Evolutionary conservation across 2,888 invertebrate genomes (phyloP), one percentile per base, ranked within the genome.

Genomic region (Xylota sylvarum): DNA sequence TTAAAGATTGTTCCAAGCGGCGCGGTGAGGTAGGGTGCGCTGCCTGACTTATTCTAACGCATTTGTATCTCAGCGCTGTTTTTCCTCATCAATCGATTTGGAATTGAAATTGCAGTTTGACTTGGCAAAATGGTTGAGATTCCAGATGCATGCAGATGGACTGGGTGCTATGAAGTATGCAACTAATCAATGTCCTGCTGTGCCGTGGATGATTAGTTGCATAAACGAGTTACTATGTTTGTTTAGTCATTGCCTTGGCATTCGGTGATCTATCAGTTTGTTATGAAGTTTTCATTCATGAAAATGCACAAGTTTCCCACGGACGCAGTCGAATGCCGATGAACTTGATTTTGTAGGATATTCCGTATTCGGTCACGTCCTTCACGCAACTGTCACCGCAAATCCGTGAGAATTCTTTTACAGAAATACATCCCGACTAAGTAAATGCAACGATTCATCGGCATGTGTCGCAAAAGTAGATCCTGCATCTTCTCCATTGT

Each of bases 171-270:
- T 64, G 56, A 70, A 70, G 64, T 79, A 81, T 81, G 77, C 77
- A 69, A 73, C 82, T 73, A 86, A 86, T 86, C 86, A 86, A 78
- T 86, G 86, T 82, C 86, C 82, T 86, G 86, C 86, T 86, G 86
- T 27, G 76, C 62, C 37, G 67, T 55, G 37, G 60, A 35, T 73
- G 86, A 81, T 77, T 77, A 77, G 86, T 69, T 82, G 86, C 67
- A 86, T 14, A 81, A 81, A 82, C 86, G 35, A 50, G 78, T 73
- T 55, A 23, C 23, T 1, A 9, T 67, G 43, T 62, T 78, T 78
- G 48, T 40, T 64, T 67, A 67, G 7, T 46, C 30, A 58, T 37
- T 43, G n/a, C n/a, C 12, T 37, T 27, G n/a, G 12, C 17, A 23
- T 50, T 46, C 17, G 43, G 79, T 79, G 67, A 79, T 84, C 69